Percentiles rank a stretch among this genome's conserved stretches.
Conservation (phyloP, 2,113 vertebrate species). For the Monopterus albus region DNA sequence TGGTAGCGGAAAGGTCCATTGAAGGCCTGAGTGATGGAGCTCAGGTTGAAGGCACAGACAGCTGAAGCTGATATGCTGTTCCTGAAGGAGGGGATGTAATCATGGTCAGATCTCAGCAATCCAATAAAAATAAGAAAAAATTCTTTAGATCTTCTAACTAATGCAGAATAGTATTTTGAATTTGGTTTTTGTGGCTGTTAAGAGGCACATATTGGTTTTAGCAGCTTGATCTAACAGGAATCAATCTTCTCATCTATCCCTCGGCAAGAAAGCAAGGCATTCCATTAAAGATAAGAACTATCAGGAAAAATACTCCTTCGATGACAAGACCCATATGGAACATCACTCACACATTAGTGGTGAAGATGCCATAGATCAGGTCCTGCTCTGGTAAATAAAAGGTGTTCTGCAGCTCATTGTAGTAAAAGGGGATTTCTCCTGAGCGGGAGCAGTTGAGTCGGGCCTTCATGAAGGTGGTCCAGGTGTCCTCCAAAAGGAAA, state of each 20-base stretch:
- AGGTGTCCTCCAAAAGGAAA: slow-evolving; percentile 95
- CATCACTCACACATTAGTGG: slow-evolving; percentile 92
- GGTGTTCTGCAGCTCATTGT: slow-evolving; percentile 94
- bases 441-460: slow-evolving; percentile 95
- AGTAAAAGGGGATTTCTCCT: slow-evolving; percentile 95
- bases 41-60: slow-evolving; percentile 95
- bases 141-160: no score
- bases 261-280: no score
- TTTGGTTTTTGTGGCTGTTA: no score
- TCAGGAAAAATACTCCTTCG: no score
- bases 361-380: slow-evolving; percentile 95
- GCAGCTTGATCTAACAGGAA: no score
- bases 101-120: not conserved
- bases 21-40: slow-evolving; percentile 90
- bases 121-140: not conserved
- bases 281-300: no score
- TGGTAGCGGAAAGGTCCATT: slow-evolving; percentile 95
- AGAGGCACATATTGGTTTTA: no score
- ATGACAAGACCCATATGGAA: not conserved
- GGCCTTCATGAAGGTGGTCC: slow-evolving; percentile 99
- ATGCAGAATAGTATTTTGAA: no score
- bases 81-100: slow-evolving; percentile 70
- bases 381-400: slow-evolving; percentile 93
- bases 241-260: no score
- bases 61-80: slow-evolving; percentile 96